phyloP scores from a whole-genome alignment of 2,797 vertebrate species.

The Antennarius maculatus region DNA sequence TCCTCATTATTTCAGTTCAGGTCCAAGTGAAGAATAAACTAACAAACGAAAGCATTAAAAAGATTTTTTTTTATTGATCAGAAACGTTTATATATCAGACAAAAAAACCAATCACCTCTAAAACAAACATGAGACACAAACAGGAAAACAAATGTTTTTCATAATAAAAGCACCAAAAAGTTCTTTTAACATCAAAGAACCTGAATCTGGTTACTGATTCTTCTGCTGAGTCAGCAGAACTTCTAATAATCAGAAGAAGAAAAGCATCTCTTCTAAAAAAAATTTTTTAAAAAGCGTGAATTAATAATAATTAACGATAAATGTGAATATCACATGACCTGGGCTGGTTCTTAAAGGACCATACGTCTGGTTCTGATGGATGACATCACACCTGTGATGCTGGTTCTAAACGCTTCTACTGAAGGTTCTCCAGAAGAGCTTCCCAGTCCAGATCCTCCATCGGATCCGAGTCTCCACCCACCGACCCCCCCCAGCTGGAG shows the following conservation, averaged over 20 bases:
- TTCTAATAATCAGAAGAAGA: neutral
- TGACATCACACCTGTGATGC: neutral
- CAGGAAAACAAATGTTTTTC: neutral
- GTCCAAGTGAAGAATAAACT: no score
- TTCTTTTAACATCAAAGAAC: conserved; percentile 42
- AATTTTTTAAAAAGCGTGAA: neutral
- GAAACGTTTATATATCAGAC: neutral
- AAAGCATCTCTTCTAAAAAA: neutral
- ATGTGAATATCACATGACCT: conserved; percentile 58
- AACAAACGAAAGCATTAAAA: no score
- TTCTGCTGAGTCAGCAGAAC: conserved; percentile 33
- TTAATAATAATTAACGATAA: neutral
- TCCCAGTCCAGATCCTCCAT: no score
- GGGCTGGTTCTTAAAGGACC: conserved; percentile 6
- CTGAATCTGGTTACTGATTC: conserved; percentile 23
- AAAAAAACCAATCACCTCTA: neutral
- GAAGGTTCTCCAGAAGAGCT: neutral
- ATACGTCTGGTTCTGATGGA: neutral
- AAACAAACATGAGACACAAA: neutral
- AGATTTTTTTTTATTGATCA: no score
- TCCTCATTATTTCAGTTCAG: no score
- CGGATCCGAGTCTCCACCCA: conserved; percentile 67
- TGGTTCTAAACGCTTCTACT: neutral
- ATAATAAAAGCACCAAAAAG: conserved; percentile 12
- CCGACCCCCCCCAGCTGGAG: conserved; percentile 75